phyloP scores from a whole-genome alignment of 1,140 invertebrate species.

The Lamellibrachia luymesi region DNA sequence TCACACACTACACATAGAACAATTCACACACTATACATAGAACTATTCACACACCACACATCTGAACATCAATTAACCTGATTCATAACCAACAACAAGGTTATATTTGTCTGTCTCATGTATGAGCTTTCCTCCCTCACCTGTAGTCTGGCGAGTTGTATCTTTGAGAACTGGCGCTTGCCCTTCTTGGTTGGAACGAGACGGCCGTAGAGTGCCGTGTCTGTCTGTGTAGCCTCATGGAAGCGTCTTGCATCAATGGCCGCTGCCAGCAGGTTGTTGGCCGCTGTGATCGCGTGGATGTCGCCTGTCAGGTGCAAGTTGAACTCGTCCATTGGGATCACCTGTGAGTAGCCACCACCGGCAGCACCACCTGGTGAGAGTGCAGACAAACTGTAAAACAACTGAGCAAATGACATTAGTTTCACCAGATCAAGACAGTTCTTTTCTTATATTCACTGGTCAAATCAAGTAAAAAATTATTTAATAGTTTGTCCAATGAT shows the following conservation, averaged over 20 bases:
- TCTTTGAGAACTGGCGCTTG: slow-evolving; percentile 74
- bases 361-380: slow-evolving; percentile 75
- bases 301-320: slow-evolving; percentile 98
- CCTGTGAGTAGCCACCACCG: slow-evolving; percentile 87
- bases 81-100: too few species aligned
- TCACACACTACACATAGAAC: too few species aligned
- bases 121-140: slow-evolving; percentile 25
- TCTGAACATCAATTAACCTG: too few species aligned
- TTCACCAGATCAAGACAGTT: background rate
- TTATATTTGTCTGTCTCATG: too few species aligned
- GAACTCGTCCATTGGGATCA: slow-evolving; percentile 99
- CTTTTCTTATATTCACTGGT: background rate
- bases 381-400: background rate
- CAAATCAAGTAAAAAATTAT: too few species aligned
- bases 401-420: background rate
- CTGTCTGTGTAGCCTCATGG: slow-evolving; percentile 87
- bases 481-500: background rate
- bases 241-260: slow-evolving; percentile 88
- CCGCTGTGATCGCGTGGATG: slow-evolving; percentile 96
- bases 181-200: slow-evolving; percentile 81
- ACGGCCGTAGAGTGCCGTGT: slow-evolving; percentile 81
- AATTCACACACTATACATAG: too few species aligned
- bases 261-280: slow-evolving; percentile 94
- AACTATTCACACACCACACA: too few species aligned
- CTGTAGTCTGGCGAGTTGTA: slow-evolving; percentile 73